Evolutionary conservation across 2,113 vertebrate genomes (phyloP), one percentile per base, ranked within the genome.

Genomic region (Lutjanus erythropterus): DNA sequence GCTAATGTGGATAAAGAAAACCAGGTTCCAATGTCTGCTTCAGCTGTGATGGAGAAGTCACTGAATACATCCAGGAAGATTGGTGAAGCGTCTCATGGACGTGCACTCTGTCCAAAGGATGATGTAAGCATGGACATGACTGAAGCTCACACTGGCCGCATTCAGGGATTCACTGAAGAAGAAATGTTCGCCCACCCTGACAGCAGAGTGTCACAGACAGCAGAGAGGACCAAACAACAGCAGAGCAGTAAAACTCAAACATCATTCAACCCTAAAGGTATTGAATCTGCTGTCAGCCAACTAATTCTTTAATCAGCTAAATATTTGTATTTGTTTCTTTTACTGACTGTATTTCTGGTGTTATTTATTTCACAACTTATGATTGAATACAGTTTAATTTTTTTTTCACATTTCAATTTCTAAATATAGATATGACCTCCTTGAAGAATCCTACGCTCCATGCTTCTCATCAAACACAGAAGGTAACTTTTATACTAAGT

Each of bases 1-100:
- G 78, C 80, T 29, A 82, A 52, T 41, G 83, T 90, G 73, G 92
- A 92, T 59, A 96, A 94, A 78, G 94, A 93, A 68, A 88, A 94
- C 71, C 76, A 19, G 31, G 25, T 75, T 11, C 83, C 73, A 33
- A 12, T 44, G 25, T 60, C 31, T 2, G n/a, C 75, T 61, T 78
- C 23, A 27, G 67, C 47, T 37, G 60, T 27, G 27, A 60, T 39
- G 46, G 77, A 68, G 12, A 83, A 69, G 18, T 74, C 81, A 0
- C 1, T 61, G 19, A 76, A 49, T 9, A 21, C 50, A 29, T 55
- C 66, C 44, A 74, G 49, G 39, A 91, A 75, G 29, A 47, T 7
- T 2, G 42, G 35, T 10, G 56, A 68, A 29, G 16, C 64, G 4
- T 80, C 76, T 41, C 69, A 84, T 19, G 83, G 72, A 70, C 78